Evolutionary conservation across 1,140 invertebrate genomes (phyloP).

Genomic region (Rhopalosiphum maidis): DNA sequence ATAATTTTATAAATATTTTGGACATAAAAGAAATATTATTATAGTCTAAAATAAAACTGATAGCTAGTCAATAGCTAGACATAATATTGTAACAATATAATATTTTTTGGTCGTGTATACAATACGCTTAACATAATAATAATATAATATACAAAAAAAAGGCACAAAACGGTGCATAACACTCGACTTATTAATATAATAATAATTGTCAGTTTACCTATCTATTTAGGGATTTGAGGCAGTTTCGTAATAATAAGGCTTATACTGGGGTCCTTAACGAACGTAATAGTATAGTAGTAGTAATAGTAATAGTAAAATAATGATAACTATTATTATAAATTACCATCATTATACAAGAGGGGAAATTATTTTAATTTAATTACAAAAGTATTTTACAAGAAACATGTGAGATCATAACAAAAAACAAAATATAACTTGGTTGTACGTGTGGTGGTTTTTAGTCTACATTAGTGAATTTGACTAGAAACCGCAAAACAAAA

Average conservation of each 20-base stretch:
- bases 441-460: conserved; percentile 31
- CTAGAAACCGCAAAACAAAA: conserved; percentile 14
- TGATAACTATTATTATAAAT: neutral
- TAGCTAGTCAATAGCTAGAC: neutral
- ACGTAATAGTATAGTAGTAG: neutral
- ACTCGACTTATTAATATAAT: conserved; percentile 34
- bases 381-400: conserved; percentile 55
- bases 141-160: conserved; percentile 20
- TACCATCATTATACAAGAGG: neutral
- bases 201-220: conserved; percentile 11
- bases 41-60: neutral
- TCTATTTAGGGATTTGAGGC: conserved; percentile 31
- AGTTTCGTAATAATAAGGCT: neutral
- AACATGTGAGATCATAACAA: conserved; percentile 56
- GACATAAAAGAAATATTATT: conserved; percentile 3
- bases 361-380: neutral
- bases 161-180: conserved; percentile 46
- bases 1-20: neutral
- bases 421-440: conserved; percentile 50
- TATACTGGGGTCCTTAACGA: neutral
- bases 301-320: neutral
- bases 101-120: neutral
- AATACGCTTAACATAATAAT: conserved; percentile 14
- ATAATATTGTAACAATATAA: neutral
- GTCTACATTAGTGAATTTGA: conserved; percentile 40